Evolutionary conservation across 2,888 invertebrate genomes (phyloP).

Genomic region (Pristionchus mayeri): DNA sequence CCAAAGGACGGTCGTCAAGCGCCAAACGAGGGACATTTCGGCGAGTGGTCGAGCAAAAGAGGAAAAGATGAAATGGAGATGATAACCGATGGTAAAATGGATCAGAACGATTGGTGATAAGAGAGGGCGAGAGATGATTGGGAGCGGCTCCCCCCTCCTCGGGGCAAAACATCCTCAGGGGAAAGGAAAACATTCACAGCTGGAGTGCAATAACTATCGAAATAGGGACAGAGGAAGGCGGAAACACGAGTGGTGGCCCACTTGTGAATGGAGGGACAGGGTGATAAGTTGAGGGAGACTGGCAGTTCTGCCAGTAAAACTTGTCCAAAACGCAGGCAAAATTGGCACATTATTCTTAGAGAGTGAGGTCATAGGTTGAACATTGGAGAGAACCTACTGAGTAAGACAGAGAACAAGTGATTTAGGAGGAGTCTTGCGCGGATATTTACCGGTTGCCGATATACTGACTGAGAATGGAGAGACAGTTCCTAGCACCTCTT

Average conservation of each 20-base stretch:
- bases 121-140: background rate
- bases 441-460: slow-evolving; percentile 28
- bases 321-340: too few relatives aligned
- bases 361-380: too few relatives aligned
- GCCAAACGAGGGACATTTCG: background rate
- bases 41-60: slow-evolving; percentile 6
- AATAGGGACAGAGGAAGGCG: background rate
- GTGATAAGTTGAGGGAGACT: background rate
- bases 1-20: background rate
- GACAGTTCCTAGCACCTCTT: slow-evolving; percentile 26
- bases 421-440: background rate
- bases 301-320: background rate
- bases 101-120: slow-evolving; percentile 11
- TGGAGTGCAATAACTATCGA: slow-evolving; percentile 39
- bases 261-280: background rate
- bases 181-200: slow-evolving; percentile 20
- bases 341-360: too few relatives aligned
- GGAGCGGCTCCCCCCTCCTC: too few relatives aligned
- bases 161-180: background rate
- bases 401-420: too few relatives aligned
- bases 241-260: background rate
- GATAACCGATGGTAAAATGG: slow-evolving; percentile 36
- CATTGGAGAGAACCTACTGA: background rate
- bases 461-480: background rate
- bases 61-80: slow-evolving; percentile 21